Evolutionary conservation across 2,113 vertebrate genomes (phyloP).

Genomic region (Pollimyrus isidori): DNA sequence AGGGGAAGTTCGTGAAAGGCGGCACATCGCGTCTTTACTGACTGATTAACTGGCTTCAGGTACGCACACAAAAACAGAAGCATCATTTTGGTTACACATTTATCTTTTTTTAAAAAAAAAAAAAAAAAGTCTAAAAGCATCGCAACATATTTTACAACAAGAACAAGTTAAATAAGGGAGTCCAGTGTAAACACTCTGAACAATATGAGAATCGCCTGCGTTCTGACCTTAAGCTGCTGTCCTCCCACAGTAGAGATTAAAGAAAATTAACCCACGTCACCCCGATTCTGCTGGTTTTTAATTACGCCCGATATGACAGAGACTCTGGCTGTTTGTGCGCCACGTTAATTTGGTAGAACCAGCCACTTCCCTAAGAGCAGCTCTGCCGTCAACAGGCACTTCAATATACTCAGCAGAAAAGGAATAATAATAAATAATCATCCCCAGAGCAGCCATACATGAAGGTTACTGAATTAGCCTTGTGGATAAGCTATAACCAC

Average conservation of each 20-base stretch:
- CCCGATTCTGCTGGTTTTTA: background rate
- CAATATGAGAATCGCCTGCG: background rate
- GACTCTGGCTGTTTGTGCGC: background rate
- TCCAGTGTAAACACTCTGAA: background rate
- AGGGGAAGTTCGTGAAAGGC: background rate
- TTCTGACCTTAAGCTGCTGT: background rate
- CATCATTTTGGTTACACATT: background rate
- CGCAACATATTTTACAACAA: background rate
- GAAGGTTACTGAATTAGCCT: background rate
- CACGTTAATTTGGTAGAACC: no score
- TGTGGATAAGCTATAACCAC: background rate
- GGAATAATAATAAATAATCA: background rate
- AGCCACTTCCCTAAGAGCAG: no score
- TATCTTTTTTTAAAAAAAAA: no score
- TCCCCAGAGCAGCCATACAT: background rate
- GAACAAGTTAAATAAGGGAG: background rate
- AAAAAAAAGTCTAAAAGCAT: background rate
- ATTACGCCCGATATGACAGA: background rate
- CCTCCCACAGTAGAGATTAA: background rate
- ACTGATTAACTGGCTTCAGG: background rate
- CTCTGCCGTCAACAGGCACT: background rate
- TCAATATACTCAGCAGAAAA: background rate
- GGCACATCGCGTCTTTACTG: background rate
- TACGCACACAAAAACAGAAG: background rate
- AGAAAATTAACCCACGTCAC: background rate